Conservation (phyloP, 2,888 invertebrate species). For the Pyrrhia umbra region DNA sequence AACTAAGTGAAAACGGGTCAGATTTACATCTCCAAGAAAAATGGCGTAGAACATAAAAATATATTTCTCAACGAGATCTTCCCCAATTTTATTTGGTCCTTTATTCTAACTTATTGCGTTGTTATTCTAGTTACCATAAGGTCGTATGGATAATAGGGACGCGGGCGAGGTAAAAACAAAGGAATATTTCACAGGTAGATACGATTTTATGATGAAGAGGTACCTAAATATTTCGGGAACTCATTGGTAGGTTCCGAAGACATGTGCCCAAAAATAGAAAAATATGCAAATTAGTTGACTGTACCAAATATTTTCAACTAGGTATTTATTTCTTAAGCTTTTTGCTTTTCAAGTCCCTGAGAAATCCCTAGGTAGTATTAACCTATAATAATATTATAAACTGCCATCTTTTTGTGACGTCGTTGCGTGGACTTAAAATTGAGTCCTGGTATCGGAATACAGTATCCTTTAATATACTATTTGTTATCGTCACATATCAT, state of each 20-base stretch:
- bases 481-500: too few species aligned
- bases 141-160: slow-evolving; percentile 19
- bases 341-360: too few species aligned
- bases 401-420: too few species aligned
- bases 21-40: slow-evolving; percentile 13
- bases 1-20: neutral
- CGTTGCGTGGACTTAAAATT: too few species aligned
- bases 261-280: too few species aligned
- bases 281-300: too few species aligned
- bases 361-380: too few species aligned
- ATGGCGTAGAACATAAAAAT: slow-evolving; percentile 9
- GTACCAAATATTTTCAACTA: too few species aligned
- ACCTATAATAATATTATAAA: too few species aligned
- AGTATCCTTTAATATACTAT: too few species aligned
- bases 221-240: slow-evolving; percentile 23
- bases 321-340: too few species aligned
- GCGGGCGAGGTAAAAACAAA: slow-evolving; percentile 31
- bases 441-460: too few species aligned
- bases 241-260: slow-evolving; percentile 8
- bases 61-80: slow-evolving; percentile 9
- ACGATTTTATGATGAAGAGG: slow-evolving; percentile 12
- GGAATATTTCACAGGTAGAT: slow-evolving; percentile 27
- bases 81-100: slow-evolving; percentile 31
- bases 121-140: slow-evolving; percentile 8
- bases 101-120: slow-evolving; percentile 28